Base-by-base conservation (phyloP, 2,888 invertebrate genomes). In the Archips crataeganus region DNA sequence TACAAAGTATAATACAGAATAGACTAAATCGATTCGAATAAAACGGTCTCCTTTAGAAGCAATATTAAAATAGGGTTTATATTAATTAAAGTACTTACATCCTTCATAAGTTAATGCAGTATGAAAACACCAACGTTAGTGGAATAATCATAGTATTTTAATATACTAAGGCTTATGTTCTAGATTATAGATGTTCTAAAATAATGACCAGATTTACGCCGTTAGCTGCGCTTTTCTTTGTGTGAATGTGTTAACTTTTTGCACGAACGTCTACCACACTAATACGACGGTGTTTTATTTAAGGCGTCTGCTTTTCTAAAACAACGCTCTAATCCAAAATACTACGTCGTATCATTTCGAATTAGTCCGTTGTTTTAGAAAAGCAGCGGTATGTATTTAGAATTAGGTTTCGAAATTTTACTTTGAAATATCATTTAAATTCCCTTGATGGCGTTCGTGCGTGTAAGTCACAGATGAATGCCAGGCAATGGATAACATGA, bases 81-180 rank as follows among this genome's bases (percentile, higher is more conserved):
- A 67, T 75, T 61, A 69, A 68, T 63, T 64, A 64, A 64, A 64
- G 64, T 54, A 72, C 45, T 69, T 47, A 64, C 74, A 70, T 74
- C 74, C 70, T 74, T 75, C 74, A 74, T 70, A 74, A 74, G 74
- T 67, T 67, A 69, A 71, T 57, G 10, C 66, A 63, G 59, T 62
- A 47, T 59, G 54, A 61, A n/a, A 67, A 75, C 74, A 75, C 71
- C 74, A 71, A 71, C 67, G 32, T 57, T 74, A 71, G 71, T 39
- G 51, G 65, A 68, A 39, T 65, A 63, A 61, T 73, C 63, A 51
- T 69, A 69, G 73, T 73, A 73, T 73, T 73, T 68, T 73, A 73
- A 68, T 45, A 72, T 67, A 62, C 72, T 57, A 72, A 63, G 68
- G 63, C 63, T 73, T 73, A 67, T 47, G 59, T 57, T 72, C 13